phyloP scores from a whole-genome alignment of 2,888 invertebrate genomes.

The Erebia epiphron region DNA sequence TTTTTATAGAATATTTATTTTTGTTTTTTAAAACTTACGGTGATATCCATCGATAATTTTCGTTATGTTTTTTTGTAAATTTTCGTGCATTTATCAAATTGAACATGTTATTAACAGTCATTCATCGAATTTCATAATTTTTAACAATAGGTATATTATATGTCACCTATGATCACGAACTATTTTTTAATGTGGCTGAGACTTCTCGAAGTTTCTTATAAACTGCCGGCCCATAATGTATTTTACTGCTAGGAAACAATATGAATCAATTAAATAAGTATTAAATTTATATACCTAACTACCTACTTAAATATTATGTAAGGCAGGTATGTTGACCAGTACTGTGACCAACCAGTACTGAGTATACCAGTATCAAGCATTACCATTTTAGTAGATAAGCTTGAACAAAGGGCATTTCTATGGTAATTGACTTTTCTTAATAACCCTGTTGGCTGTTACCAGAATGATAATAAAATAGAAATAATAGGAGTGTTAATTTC shows the following conservation, averaged over 20 bases:
- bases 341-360: too few species aligned
- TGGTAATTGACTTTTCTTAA: constrained; percentile 23
- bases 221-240: neutral
- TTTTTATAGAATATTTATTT: neutral
- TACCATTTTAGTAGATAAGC: constrained; percentile 3
- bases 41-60: constrained; percentile 25
- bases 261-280: neutral
- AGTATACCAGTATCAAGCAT: too few species aligned
- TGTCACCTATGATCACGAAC: neutral
- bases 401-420: constrained; percentile 22
- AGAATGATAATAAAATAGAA: constrained; percentile 4
- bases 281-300: too few species aligned
- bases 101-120: constrained; percentile 24
- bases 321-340: neutral
- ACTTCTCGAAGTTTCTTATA: neutral
- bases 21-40: constrained; percentile 28
- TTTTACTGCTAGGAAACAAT: constrained; percentile 10
- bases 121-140: neutral
- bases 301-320: neutral
- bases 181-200: neutral
- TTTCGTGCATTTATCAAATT: constrained; percentile 30
- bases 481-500: neutral
- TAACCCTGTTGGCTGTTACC: neutral
- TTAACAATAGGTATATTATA: too few species aligned
- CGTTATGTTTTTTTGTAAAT: constrained; percentile 13